phyloP scores from a whole-genome alignment of 2,888 invertebrate genomes.

The Xestia ashworthii region DNA sequence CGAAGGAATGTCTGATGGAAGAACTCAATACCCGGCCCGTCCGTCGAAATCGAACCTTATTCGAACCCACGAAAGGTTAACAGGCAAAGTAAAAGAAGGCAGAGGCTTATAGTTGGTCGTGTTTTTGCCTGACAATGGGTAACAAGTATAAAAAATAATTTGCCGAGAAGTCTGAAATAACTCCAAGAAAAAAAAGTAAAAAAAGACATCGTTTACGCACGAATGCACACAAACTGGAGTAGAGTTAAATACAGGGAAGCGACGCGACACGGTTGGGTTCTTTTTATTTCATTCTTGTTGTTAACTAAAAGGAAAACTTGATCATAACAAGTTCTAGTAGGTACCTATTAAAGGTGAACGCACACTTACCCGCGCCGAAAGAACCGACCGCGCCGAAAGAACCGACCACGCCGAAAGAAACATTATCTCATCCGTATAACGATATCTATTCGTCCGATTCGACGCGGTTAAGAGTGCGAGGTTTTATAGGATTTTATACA shows the following conservation, averaged over 20 bases:
- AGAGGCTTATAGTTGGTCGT: background rate
- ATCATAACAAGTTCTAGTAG: background rate
- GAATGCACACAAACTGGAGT: slow-evolving; percentile 25
- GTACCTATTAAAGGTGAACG: too few relatives aligned
- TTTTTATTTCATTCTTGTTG: background rate
- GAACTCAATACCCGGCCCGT: background rate
- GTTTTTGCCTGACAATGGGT: background rate
- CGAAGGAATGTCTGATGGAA: background rate
- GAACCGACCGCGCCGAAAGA: too few relatives aligned
- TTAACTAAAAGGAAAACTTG: background rate
- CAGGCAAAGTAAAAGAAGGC: background rate
- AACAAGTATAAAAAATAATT: slow-evolving; percentile 2
- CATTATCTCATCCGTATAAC: too few relatives aligned
- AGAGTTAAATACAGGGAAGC: background rate
- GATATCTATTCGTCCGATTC: too few relatives aligned
- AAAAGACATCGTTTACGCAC: slow-evolving; percentile 8
- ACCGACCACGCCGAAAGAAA: too few relatives aligned
- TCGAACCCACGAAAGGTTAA: background rate
- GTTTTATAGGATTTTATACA: too few relatives aligned
- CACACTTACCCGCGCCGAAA: too few relatives aligned
- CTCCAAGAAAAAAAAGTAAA: background rate
- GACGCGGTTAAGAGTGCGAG: too few relatives aligned
- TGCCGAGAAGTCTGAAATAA: background rate
- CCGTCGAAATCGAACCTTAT: background rate
- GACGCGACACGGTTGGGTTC: background rate